Evolutionary conservation across 2,113 vertebrate genomes (phyloP).

Genomic region (western clawed frog (Xenopus tropicalis)): UCB_Xtro_10.0 CM004447.2:12450001-12450500

Average conservation of each 20-base stretch:
- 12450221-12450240: constrained; percentile 11
- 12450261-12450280: constrained; percentile 45
- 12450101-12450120: background rate
- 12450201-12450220: background rate
- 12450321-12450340: constrained; percentile 44
- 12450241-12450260: constrained; percentile 44
- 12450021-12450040: constrained; percentile 76
- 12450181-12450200: background rate
- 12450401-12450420: constrained; percentile 45
- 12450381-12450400: constrained; percentile 44
- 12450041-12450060: constrained; percentile 5
- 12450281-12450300: constrained; percentile 39
- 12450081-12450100: background rate
- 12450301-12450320: constrained; percentile 43
- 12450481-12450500: constrained; percentile 26
- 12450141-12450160: background rate
- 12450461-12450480: constrained; percentile 18
- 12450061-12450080: background rate
- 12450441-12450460: constrained; percentile 43
- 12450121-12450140: constrained; percentile 1
- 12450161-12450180: background rate
- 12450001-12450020: constrained; percentile 73
- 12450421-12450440: constrained; percentile 42
- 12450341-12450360: constrained; percentile 26
- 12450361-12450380: constrained; percentile 41